Conservation (phyloP, 2,797 vertebrate genomes). For the Pteronotus mesoamericanus region DNA sequence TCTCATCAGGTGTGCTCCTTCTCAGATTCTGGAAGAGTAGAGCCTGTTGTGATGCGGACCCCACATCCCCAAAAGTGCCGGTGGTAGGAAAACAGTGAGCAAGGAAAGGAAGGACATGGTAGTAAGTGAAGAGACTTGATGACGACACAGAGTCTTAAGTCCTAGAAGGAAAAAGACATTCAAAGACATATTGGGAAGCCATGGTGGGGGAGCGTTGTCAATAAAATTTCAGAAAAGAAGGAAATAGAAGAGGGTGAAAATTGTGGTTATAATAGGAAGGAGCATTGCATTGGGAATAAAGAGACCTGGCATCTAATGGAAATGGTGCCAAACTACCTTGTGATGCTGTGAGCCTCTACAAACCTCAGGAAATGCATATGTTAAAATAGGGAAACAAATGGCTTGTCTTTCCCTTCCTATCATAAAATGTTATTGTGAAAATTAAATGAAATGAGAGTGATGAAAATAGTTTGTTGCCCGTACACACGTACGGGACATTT, state of each 20-base stretch:
- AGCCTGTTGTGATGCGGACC: neutral
- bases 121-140: neutral
- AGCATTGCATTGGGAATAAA: neutral
- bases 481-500: neutral
- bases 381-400: neutral
- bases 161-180: neutral
- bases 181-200: neutral
- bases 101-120: neutral
- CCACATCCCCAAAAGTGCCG: neutral
- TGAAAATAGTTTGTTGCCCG: neutral
- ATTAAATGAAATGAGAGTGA: neutral
- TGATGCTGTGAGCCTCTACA: neutral
- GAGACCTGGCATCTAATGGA: neutral
- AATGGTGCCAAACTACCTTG: neutral
- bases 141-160: neutral
- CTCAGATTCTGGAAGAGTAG: neutral
- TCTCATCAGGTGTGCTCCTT: neutral
- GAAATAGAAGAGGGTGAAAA: neutral
- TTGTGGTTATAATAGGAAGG: neutral
- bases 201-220: rapidly evolving
- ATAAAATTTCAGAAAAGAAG: neutral
- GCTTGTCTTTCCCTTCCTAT: neutral
- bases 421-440: neutral
- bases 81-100: no score
- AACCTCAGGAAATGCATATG: neutral